Evolutionary conservation across 2,888 invertebrate genomes (phyloP), one percentile per base, ranked within the genome.

Genomic region (Phalangium opilio): DNA sequence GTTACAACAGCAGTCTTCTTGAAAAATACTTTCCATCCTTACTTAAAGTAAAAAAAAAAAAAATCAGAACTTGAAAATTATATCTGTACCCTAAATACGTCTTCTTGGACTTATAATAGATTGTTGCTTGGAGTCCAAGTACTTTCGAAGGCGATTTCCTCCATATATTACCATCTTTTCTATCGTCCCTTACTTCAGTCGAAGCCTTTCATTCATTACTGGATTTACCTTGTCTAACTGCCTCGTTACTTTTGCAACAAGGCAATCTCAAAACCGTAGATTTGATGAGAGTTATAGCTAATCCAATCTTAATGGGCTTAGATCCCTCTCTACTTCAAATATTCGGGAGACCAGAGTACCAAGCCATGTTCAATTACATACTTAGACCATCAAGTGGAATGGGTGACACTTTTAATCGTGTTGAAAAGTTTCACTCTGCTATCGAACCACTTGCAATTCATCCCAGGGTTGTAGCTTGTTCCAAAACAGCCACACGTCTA

Each of bases 1-100:
- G 52, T 41, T 52, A 52, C n/a, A 49, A 50, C 20, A 52, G 50
- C 36, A 52, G 52, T 17, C 45, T 52, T 33, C 42, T 52, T 15
- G 52, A 52, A 41, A 52, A 50, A 19, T 50, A 52, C 33, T 52
- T 52, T 50, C 52, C 52, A 21, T 50, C 50, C 10, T 50, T 52
- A 44, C 43, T 52, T 17, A 52, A 52, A 40, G 52, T 52, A 45
- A 45, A 45, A 33, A 14, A 3, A 20, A 21, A 17, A 43, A 15
- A 14, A 21, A 19, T 41, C 20, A 18, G n/a, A 21, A 2, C 20
- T 27, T 27, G 27, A 7, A 27, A 27, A 7, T 27, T 8, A 27
- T 27, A n/a, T 27, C 8, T 27, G 27, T 27, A 8, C 27, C 27
- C 8, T 27, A 27, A 27, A 7, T 27, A 27, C 27, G n/a, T n/a